Evolutionary conservation across 2,797 vertebrate genomes (phyloP), one percentile per base, ranked within the genome.

Genomic region (Morus bassanus): DNA sequence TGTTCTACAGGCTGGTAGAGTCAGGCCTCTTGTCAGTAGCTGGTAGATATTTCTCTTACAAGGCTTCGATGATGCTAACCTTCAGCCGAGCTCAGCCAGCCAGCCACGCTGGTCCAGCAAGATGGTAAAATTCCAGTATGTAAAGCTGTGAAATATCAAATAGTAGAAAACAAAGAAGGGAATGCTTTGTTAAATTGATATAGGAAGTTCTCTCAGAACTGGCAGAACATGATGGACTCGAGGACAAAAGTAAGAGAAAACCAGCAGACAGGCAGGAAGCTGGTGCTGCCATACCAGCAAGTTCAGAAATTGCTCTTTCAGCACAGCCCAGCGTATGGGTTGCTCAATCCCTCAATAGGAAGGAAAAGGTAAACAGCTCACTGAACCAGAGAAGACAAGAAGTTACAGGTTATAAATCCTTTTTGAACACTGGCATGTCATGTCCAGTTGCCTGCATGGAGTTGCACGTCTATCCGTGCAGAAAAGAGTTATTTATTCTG

Each of bases 401-500:
- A 74, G 23, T 43, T 33, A 64, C 13, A 65, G 13, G 37, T n/a
- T 67, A 50, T 41, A 91, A 74, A 89, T 37, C 19, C 8, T 81
- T 85, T 61, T 10, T 23, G 30, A 89, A 82, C 1, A 2, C 39
- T n/a, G 22, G 27, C 30, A 56, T 27, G 9, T 22, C 64, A n/a
- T 18, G 45, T 18, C 50, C 45, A 53, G 50, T 27, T 76, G 41
- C 18, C 43, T 13, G 3, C 61, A 61, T 1, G 7, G n/a, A 85
- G 53, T 0, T 77, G 28, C 18, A 73, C 0, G 2, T 12, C 50
- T 37, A 15, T 22, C 21, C 13, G 2, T 15, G 18, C 25, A 77
- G 41, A 43, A 45, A 43, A 45, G 3, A 6, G 54, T 41, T 77
- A 86, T 35, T 88, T 74, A 33, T 41, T 46, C 57, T 65, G 46